A percentile compares a stretch with the other conserved stretches of the same genome.
These are phyloP conservation scores for Limnephilus rhombicus DNA, from an alignment of 2,888 invertebrate species.

Conservation along the genomic window DNA sequence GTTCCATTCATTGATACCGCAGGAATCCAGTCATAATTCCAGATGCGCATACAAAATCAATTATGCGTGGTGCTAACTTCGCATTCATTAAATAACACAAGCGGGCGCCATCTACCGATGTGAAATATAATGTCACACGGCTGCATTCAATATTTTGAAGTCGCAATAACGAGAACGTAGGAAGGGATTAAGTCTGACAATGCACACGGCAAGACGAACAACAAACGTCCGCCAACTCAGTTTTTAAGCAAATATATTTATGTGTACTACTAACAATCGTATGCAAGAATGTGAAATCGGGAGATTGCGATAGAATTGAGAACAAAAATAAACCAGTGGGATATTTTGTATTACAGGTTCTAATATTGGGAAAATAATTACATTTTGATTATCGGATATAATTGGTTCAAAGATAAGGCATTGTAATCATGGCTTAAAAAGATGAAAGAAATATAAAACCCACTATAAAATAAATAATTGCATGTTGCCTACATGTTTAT, in stretches of 20 bases:
- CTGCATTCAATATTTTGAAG: constrained; percentile 5
- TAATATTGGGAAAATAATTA: neutral
- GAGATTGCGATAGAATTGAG: neutral
- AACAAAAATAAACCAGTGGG: neutral
- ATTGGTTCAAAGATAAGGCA: neutral
- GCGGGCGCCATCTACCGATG: neutral
- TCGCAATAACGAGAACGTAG: constrained; percentile 19
- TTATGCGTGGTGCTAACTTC: constrained; percentile 30
- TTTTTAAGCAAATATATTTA: constrained; percentile 7
- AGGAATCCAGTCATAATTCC: neutral
- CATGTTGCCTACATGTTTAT: too few species aligned
- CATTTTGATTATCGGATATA: neutral
- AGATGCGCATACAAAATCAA: constrained; percentile 20
- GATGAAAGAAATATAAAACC: too few species aligned
- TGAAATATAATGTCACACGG: neutral
- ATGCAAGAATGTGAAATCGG: constrained; percentile 21
- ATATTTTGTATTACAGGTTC: neutral
- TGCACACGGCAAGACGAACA: constrained; percentile 8
- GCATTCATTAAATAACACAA: neutral
- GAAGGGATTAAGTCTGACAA: constrained; percentile 23
- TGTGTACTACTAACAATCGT: constrained; percentile 17
- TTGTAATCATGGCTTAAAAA: neutral
- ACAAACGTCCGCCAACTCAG: constrained; percentile 20
- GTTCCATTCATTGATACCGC: neutral
- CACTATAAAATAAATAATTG: too few species aligned